Evolutionary conservation across 1,140 invertebrate genomes (phyloP).

Genomic region (Drosophila saltans): DNA sequence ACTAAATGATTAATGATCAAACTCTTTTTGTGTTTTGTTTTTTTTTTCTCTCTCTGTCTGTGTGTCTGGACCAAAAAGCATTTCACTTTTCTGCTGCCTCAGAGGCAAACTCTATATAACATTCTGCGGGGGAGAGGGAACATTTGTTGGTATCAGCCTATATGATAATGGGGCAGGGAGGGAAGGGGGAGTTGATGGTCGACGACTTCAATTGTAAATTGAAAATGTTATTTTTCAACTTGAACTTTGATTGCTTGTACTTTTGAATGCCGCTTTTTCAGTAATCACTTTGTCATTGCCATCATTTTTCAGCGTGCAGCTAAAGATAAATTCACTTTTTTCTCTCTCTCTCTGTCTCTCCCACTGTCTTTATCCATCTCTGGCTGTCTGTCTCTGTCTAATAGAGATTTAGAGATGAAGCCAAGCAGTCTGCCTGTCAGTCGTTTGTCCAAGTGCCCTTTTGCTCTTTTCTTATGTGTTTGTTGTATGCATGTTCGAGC

Average conservation of each 20-base stretch:
- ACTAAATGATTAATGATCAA: constrained; percentile 79
- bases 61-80: constrained; percentile 22
- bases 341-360: background rate
- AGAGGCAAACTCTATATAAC: constrained; percentile 18
- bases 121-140: background rate
- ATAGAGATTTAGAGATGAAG: constrained; percentile 75
- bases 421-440: constrained; percentile 31
- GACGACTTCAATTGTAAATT: constrained; percentile 53
- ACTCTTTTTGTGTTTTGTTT: constrained; percentile 42
- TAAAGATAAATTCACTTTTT: constrained; percentile 72
- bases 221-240: constrained; percentile 66
- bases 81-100: constrained; percentile 60
- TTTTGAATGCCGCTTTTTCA: constrained; percentile 54
- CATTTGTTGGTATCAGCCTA: too few species aligned
- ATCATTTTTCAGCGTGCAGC: constrained; percentile 74
- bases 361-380: background rate
- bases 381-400: constrained; percentile 37
- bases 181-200: constrained; percentile 7
- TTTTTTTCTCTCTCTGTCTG: background rate
- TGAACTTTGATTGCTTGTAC: constrained; percentile 70
- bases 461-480: background rate
- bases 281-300: constrained; percentile 81
- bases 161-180: too few species aligned
- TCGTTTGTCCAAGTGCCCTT: constrained; percentile 42
- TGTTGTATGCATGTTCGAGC: constrained; percentile 17